Evolutionary conservation across 2,797 vertebrate species (phyloP), one percentile per base, ranked within the genome.

Genomic region (Borostomias antarcticus): DNA sequence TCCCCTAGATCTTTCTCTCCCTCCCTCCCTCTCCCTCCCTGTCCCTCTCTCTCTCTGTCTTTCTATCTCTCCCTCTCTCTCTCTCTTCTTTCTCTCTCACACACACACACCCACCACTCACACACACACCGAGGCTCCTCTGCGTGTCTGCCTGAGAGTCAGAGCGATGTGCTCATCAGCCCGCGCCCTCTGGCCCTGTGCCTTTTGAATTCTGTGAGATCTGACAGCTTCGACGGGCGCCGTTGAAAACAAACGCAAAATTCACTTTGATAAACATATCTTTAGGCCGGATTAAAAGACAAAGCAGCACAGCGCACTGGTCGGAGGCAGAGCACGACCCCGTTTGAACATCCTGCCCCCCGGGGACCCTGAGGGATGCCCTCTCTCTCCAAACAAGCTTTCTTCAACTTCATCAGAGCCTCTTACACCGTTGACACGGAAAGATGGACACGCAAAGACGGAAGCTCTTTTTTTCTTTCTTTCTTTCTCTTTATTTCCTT

Each of bases 231-330:
- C 11, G 1, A 79, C 82, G 79, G 79, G 61, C 62, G 57, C 74
- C 76, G 78, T 74, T 78, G 64, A 87, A 88, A 83, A 86, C 77
- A 76, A 70, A 80, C 51, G 81, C 30, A 84, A 80, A 89, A 88
- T 84, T 88, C 78, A 84, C 86, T 90, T 91, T 90, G 91, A 90
- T 89, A 89, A 91, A 86, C 82, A 87, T 80, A 85, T 90, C 84
- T 91, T 84, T 84, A 82, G 85, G 86, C 82, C 68, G 80, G 82
- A 90, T 89, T 87, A 89, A 90, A 88, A 87, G 73, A 84, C 74
- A 87, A 74, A 72, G 76, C 76, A 81, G 81, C 70, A 81, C 78
- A 77, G 73, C 52, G 64, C 62, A 76, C 40, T n/a, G 79, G 76
- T 68, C 13, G 70, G 69, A 66, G 77, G 84, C 76, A 69, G 62